Evolutionary conservation across 2,113 vertebrate genomes (phyloP), one percentile per base, ranked within the genome.

Genomic region (Cyprinodon brontotheroides): DNA sequence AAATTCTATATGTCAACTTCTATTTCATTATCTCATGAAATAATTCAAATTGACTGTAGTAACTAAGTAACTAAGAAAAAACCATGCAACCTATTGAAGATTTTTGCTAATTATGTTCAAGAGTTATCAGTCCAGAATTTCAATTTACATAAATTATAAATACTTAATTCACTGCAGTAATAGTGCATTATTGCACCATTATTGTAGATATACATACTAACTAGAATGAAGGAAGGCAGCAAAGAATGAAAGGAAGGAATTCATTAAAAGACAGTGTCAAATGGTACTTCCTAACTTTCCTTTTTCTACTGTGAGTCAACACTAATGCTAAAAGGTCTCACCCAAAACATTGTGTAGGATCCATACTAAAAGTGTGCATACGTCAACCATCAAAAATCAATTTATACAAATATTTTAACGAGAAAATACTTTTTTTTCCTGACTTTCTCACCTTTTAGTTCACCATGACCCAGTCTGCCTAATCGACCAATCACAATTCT

Each of bases 401-500:
- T 29, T 29, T 29, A 29, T 3, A 68, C 41, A 38, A 53, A 50
- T 17, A 8, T 7, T 53, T 4, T 6, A 20, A 53, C 48, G 15
- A 57, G 20, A 9, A 57, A 57, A 3, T 0, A 38, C 5, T 45
- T 39, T 8, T 60, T 5, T 50, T 36, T 41, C 1, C 47, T 39
- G 15, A 73, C n/a, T 11, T 61, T 8, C 86, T 36, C 76, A 99
- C 98, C 98, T 95, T 99, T 99, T 11, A 99, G 90, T 74, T 99
- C 98, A 17, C 98, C 98, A 0, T 99, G 97, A 70, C 97, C 98
- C 1, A 99, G 93, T 57, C 98, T 93, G 61, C 98, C 98, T n/a
- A 99, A 94, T 43, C 97, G 95, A 15, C 98, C 98, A 4, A 99
- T 99, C 9, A 99, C 97, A 39, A 99, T 96, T 94, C 98, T 97